These are phyloP conservation scores for Apeltes quadracus DNA, from an alignment of 2,113 vertebrate genomes.

Conservation along the genomic window DNA sequence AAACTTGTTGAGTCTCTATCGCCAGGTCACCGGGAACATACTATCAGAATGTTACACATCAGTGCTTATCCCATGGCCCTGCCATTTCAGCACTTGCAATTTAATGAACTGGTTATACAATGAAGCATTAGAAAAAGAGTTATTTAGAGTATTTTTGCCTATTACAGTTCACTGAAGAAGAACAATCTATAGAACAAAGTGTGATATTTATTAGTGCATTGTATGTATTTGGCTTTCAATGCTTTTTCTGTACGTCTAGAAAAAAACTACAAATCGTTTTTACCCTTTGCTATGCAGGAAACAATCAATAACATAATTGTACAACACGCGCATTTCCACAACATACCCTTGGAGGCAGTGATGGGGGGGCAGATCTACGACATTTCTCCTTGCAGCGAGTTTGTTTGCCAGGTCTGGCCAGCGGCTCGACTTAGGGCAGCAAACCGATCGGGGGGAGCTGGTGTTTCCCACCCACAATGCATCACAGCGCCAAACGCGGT, in stretches of 20 bases:
- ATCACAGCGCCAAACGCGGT: conserved; percentile 36
- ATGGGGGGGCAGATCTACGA: not conserved
- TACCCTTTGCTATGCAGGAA: not conserved
- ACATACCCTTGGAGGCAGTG: not conserved
- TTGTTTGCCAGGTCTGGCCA: not conserved
- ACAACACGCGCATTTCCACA: not conserved
- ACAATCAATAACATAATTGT: not conserved
- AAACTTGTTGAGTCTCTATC: too few relatives aligned
- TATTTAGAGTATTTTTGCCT: too few relatives aligned
- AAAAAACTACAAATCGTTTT: not conserved
- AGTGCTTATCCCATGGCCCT: too few relatives aligned
- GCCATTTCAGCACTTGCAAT: too few relatives aligned
- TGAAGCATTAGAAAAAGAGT: too few relatives aligned
- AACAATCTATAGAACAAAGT: not conserved
- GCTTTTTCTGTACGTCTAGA: not conserved
- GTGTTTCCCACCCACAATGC: conserved; percentile 65
- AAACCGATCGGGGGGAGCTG: conserved; percentile 11
- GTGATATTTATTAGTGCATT: not conserved
- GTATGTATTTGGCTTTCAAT: not conserved
- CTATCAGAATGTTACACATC: too few relatives aligned
- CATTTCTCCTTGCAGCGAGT: too few relatives aligned
- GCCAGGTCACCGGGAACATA: too few relatives aligned
- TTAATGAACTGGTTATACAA: too few relatives aligned
- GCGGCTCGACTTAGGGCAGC: not conserved
- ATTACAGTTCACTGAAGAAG: too few relatives aligned